These are phyloP conservation scores for Eciton burchellii DNA, from an alignment of 1,140 invertebrate species.

Conservation along the genomic window DNA sequence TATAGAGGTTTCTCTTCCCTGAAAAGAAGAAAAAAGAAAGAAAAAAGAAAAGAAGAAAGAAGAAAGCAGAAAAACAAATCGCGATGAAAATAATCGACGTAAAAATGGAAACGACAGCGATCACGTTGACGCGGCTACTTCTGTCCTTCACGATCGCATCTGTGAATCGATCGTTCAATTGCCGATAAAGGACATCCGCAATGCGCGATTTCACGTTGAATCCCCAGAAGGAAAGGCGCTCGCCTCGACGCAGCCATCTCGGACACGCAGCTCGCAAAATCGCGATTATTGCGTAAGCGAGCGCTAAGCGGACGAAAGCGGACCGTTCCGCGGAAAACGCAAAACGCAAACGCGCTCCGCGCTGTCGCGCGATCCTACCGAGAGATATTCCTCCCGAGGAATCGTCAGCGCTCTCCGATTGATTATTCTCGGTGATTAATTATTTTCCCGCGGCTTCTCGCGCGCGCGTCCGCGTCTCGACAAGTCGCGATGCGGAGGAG, in stretches of 20 bases:
- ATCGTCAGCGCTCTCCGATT: not conserved
- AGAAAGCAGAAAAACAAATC: not conserved
- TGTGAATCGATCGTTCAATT: not conserved
- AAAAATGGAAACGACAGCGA: no score
- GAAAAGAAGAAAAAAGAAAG: no score
- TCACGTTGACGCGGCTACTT: not conserved
- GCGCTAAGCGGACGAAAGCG: conserved; percentile 6
- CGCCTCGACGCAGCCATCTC: not conserved
- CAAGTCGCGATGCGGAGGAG: not conserved
- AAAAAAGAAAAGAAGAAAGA: no score
- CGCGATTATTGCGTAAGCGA: conserved; percentile 18
- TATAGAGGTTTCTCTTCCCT: no score
- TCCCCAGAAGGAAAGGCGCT: not conserved
- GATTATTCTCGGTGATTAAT: conserved; percentile 63
- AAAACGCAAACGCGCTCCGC: no score
- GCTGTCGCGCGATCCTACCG: not conserved
- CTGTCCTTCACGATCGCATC: not conserved
- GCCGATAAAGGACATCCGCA: not conserved
- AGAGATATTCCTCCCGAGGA: conserved; percentile 27
- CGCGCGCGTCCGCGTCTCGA: conserved; percentile 1
- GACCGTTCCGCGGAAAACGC: not conserved
- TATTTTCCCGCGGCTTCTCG: conserved; percentile 33
- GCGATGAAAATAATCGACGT: not conserved
- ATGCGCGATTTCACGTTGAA: not conserved
- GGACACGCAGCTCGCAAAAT: not conserved